These are phyloP conservation scores for Drosophila paranaensis DNA, from an alignment of 2,888 invertebrate species.

Conservation along the genomic window DNA sequence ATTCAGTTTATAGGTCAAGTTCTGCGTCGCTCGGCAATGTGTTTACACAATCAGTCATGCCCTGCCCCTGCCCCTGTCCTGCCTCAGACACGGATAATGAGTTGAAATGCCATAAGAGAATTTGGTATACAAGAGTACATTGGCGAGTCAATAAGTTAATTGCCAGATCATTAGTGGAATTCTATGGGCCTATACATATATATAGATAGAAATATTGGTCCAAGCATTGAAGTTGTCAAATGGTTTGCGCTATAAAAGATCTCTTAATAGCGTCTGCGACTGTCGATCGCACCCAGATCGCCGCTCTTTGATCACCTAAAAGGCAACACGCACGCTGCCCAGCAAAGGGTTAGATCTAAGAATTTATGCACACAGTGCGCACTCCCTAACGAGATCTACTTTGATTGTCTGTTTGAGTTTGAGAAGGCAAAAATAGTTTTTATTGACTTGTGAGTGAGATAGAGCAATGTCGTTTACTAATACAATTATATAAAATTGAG, in stretches of 20 bases:
- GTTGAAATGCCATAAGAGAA: conserved; percentile 48
- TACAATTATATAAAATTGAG: background rate
- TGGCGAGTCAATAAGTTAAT: conserved; percentile 49
- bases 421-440: background rate
- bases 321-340: conserved; percentile 34
- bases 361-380: background rate
- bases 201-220: background rate
- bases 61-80: background rate
- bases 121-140: conserved; percentile 20
- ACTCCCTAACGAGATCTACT: background rate
- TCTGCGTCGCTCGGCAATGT: conserved; percentile 48
- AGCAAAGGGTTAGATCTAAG: conserved; percentile 12
- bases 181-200: background rate
- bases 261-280: conserved; percentile 25
- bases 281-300: conserved; percentile 12
- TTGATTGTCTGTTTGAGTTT: background rate
- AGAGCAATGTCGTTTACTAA: background rate
- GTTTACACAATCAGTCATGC: conserved; percentile 58
- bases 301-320: conserved; percentile 18
- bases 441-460: background rate
- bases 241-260: conserved; percentile 24
- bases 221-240: conserved; percentile 39
- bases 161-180: conserved; percentile 42
- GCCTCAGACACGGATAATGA: conserved; percentile 42
- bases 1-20: conserved; percentile 71